phyloP scores from a whole-genome alignment of 2,113 vertebrate genomes.

The Gymnogyps californianus region DNA sequence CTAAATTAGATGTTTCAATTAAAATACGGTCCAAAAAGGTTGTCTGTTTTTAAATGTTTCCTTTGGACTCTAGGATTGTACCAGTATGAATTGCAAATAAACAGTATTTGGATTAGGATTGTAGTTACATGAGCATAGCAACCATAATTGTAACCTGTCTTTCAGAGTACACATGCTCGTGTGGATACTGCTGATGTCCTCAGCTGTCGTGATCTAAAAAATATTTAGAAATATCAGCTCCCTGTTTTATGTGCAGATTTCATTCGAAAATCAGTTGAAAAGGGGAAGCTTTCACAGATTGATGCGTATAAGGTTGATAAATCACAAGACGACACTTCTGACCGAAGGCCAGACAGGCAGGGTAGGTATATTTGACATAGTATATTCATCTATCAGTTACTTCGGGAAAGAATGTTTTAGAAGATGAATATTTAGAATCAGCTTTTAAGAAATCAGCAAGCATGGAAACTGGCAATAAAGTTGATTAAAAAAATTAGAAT shows the following conservation, averaged over 20 bases:
- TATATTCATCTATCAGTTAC: background rate
- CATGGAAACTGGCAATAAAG: background rate
- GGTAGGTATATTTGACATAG: background rate
- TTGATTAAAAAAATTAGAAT: too few relatives aligned
- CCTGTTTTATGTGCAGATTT: slow-evolving; percentile 76
- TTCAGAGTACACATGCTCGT: slow-evolving; percentile 82
- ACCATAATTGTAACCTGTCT: background rate
- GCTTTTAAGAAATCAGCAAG: background rate
- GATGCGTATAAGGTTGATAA: background rate
- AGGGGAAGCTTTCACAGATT: slow-evolving; percentile 62
- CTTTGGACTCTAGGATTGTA: background rate
- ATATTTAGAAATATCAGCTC: slow-evolving; percentile 67
- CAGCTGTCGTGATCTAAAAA: slow-evolving; percentile 69
- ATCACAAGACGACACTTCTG: background rate
- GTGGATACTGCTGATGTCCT: slow-evolving; percentile 65
- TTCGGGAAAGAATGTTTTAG: background rate
- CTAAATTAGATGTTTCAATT: background rate
- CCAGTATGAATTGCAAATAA: background rate
- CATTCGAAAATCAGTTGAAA: slow-evolving; percentile 75
- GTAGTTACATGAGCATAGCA: background rate
- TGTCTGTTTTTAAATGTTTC: background rate
- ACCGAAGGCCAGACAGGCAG: background rate
- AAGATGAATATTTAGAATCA: background rate
- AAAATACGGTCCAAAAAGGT: background rate
- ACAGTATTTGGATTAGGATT: background rate